phyloP scores from a whole-genome alignment of 2,113 vertebrate species.

The zebrafish (Danio rerio) region GRCz12tu NC_133197.1:31166501-31167000 shows the following conservation, averaged over 20 bases:
- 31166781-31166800: neutral
- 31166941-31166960: no score
- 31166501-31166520: conserved; percentile 53
- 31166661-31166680: neutral
- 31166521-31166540: conserved; percentile 73
- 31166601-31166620: conserved; percentile 40
- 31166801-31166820: neutral
- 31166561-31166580: conserved; percentile 61
- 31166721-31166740: neutral
- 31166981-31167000: no score
- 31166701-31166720: neutral
- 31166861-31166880: neutral
- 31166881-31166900: no score
- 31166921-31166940: no score
- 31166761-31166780: no score
- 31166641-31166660: neutral
- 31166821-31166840: neutral
- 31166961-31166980: no score
- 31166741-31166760: neutral
- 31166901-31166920: no score
- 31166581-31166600: conserved; percentile 20
- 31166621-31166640: neutral
- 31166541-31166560: conserved; percentile 66
- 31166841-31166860: neutral
- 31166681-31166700: neutral